These are phyloP conservation scores for Pandemis corylana DNA, from an alignment of 2,888 invertebrate genomes.

Conservation along the genomic window DNA sequence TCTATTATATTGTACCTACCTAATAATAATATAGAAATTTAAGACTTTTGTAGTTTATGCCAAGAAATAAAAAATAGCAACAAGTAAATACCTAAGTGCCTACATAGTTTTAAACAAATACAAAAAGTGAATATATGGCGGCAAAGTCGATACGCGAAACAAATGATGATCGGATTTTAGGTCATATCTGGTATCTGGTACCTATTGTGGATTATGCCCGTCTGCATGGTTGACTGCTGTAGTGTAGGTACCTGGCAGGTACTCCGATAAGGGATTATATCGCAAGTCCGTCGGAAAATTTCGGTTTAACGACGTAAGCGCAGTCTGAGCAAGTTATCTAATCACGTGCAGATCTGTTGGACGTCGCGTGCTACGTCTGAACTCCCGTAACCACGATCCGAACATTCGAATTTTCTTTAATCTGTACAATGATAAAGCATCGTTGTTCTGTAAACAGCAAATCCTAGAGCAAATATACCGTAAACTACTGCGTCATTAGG, in stretches of 20 bases:
- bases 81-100: too few relatives aligned
- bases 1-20: too few relatives aligned
- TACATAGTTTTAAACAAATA: too few relatives aligned
- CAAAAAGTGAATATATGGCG: neutral
- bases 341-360: conserved; percentile 33
- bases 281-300: conserved; percentile 37
- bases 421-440: conserved; percentile 38
- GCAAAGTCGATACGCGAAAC: neutral
- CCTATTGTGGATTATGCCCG: neutral
- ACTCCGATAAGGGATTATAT: conserved; percentile 33
- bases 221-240: neutral
- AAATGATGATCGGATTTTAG: neutral
- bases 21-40: too few relatives aligned
- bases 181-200: neutral
- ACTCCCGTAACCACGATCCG: conserved; percentile 20
- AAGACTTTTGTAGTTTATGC: too few relatives aligned
- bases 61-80: too few relatives aligned
- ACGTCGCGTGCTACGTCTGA: conserved; percentile 17
- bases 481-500: conserved; percentile 41
- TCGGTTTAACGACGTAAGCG: conserved; percentile 17
- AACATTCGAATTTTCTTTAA: conserved; percentile 22
- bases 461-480: conserved; percentile 38
- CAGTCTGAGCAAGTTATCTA: conserved; percentile 33
- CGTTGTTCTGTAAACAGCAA: conserved; percentile 28
- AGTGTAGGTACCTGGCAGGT: conserved; percentile 1